These are phyloP conservation scores for Ostrea edulis DNA, from an alignment of 1,140 invertebrate species.

Conservation along the genomic window DNA sequence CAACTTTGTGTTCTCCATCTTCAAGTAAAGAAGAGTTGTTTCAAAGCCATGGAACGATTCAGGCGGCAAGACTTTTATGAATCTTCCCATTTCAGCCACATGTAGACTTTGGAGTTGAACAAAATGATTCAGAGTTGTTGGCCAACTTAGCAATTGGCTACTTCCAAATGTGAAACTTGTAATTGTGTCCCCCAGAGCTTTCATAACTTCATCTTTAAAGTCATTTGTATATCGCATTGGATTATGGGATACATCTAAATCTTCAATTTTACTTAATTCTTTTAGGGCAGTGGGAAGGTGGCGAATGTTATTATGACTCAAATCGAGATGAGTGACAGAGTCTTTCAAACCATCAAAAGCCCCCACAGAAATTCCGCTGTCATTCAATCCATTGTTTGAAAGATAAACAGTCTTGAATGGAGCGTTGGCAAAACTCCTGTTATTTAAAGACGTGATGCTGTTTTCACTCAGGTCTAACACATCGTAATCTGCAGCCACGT, in stretches of 20 bases:
- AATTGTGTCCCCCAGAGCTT: constrained; percentile 50
- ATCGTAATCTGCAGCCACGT: not conserved
- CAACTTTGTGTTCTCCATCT: constrained; percentile 48
- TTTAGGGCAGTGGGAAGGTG: constrained; percentile 32
- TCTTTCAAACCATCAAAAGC: constrained; percentile 16
- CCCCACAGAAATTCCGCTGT: not conserved
- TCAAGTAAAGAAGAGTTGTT: constrained; percentile 46
- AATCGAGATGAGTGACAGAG: constrained; percentile 30
- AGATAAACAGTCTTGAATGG: constrained; percentile 27
- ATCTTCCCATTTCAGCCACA: constrained; percentile 15
- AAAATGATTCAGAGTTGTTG: constrained; percentile 45
- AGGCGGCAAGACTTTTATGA: constrained; percentile 41
- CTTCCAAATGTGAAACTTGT: constrained; percentile 48
- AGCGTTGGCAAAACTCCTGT: constrained; percentile 27
- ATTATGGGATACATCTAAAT: constrained; percentile 50
- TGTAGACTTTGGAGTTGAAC: constrained; percentile 42
- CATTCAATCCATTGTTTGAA: constrained; percentile 10
- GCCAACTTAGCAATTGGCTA: constrained; percentile 34
- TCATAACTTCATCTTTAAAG: constrained; percentile 44
- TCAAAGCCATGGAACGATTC: constrained; percentile 49
- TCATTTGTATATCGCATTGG: not conserved
- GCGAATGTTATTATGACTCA: constrained; percentile 40
- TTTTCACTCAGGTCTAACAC: constrained; percentile 41
- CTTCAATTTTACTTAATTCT: constrained; percentile 7
- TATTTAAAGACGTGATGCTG: constrained; percentile 6